phyloP scores from a whole-genome alignment of 2,113 vertebrate species.

The Atherinomorus stipes region DNA sequence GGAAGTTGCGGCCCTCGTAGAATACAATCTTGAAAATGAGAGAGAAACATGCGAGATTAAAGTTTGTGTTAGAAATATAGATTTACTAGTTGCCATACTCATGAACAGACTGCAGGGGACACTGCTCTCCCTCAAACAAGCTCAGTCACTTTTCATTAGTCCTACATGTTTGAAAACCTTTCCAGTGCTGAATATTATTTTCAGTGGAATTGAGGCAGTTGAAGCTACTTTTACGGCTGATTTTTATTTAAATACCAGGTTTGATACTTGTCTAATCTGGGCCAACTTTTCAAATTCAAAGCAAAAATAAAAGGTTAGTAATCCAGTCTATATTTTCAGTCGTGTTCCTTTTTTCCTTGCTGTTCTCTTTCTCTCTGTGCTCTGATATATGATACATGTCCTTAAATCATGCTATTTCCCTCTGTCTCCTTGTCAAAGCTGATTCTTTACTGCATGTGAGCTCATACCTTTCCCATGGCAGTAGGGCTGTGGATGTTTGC shows the following conservation, averaged over 20 bases:
- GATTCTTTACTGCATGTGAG: conserved; percentile 6
- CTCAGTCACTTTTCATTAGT: conserved; percentile 7
- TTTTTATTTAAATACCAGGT: conserved; percentile 21
- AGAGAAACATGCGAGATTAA: conserved; percentile 7
- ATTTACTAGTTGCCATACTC: conserved; percentile 17
- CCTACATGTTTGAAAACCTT: neutral
- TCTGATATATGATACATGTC: neutral
- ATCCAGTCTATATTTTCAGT: neutral
- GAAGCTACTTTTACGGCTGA: conserved; percentile 18
- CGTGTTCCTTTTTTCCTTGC: neutral
- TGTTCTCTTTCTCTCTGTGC: neutral
- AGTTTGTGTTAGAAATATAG: neutral
- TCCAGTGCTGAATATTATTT: conserved; percentile 15
- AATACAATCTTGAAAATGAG: conserved; percentile 77
- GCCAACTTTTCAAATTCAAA: neutral
- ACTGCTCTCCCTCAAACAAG: conserved; percentile 66
- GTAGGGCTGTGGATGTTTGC: conserved; percentile 60
- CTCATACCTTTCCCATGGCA: conserved; percentile 83
- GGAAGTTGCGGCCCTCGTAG: conserved; percentile 82
- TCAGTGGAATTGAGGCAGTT: conserved; percentile 4
- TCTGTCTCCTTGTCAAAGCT: conserved; percentile 1
- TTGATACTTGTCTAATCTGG: neutral
- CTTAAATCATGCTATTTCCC: conserved; percentile 18
- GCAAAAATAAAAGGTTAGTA: neutral
- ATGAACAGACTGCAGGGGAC: conserved; percentile 55